Evolutionary conservation across 2,888 invertebrate genomes (phyloP).

Genomic region (Euzophera pinguis): DNA sequence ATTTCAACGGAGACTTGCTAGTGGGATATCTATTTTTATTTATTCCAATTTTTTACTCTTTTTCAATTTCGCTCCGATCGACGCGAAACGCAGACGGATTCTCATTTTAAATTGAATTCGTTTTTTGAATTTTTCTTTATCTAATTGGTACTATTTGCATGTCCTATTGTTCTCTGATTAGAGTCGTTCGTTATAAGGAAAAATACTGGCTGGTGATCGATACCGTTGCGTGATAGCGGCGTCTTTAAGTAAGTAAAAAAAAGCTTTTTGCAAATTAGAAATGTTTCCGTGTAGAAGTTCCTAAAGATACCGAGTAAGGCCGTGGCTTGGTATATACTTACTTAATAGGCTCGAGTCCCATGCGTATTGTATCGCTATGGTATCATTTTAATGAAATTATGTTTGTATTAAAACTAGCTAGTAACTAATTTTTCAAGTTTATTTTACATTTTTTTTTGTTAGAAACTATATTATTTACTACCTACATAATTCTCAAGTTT

Average conservation of each 20-base stretch:
- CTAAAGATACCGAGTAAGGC: conserved; percentile 17
- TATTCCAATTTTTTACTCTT: conserved; percentile 66
- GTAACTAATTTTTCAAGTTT: too few relatives aligned
- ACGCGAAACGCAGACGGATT: conserved; percentile 73
- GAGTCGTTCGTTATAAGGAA: conserved; percentile 47
- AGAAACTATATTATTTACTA: too few relatives aligned
- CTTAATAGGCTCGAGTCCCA: neutral
- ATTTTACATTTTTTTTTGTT: too few relatives aligned
- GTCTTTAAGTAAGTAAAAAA: conserved; percentile 43
- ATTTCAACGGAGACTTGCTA: conserved; percentile 79
- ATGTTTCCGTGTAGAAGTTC: conserved; percentile 32
- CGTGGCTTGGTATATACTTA: neutral
- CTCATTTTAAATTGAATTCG: conserved; percentile 76
- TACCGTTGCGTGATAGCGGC: conserved; percentile 58
- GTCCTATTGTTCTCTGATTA: conserved; percentile 57
- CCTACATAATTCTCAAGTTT: too few relatives aligned
- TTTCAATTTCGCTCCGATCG: conserved; percentile 76
- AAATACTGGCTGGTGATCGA: conserved; percentile 50
- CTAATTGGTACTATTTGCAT: conserved; percentile 74
- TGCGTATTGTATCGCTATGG: conserved; percentile 1
- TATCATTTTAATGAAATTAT: neutral
- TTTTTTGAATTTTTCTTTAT: conserved; percentile 69
- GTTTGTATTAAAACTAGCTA: neutral
- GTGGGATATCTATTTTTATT: conserved; percentile 79
- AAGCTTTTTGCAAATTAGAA: conserved; percentile 65